phyloP scores from a whole-genome alignment of 2,888 invertebrate genomes.

The Rhaphigaster nebulosa region DNA sequence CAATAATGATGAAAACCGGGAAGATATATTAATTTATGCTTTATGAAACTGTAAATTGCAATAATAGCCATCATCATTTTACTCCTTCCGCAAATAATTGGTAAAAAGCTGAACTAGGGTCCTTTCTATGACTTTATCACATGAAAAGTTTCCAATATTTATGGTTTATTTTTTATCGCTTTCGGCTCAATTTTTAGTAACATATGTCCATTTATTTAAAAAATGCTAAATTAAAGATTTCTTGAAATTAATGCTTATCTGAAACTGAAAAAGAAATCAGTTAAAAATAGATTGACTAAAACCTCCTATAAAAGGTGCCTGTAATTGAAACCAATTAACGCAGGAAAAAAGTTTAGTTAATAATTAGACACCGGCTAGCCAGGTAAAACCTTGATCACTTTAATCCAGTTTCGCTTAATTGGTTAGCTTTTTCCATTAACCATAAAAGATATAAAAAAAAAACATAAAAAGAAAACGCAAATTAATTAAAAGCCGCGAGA shows the following conservation, averaged over 20 bases:
- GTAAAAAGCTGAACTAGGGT: too few species aligned
- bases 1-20: too few species aligned
- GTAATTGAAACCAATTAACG: background rate
- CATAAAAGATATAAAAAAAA: background rate
- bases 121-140: too few species aligned
- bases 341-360: background rate
- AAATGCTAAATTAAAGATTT: background rate
- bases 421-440: background rate
- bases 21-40: too few species aligned
- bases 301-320: background rate
- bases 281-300: background rate
- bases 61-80: too few species aligned
- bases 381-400: background rate
- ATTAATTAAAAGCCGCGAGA: constrained; percentile 17
- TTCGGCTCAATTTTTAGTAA: too few species aligned
- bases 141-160: too few species aligned
- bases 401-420: constrained; percentile 27
- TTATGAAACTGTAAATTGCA: too few species aligned
- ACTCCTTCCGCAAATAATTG: too few species aligned
- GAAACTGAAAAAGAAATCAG: background rate
- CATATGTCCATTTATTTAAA: too few species aligned
- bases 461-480: background rate
- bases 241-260: background rate
- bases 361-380: background rate
- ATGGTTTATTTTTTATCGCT: too few species aligned